Evolutionary conservation across 2,888 invertebrate species (phyloP).

Genomic region (Thymelicus sylvestris): DNA sequence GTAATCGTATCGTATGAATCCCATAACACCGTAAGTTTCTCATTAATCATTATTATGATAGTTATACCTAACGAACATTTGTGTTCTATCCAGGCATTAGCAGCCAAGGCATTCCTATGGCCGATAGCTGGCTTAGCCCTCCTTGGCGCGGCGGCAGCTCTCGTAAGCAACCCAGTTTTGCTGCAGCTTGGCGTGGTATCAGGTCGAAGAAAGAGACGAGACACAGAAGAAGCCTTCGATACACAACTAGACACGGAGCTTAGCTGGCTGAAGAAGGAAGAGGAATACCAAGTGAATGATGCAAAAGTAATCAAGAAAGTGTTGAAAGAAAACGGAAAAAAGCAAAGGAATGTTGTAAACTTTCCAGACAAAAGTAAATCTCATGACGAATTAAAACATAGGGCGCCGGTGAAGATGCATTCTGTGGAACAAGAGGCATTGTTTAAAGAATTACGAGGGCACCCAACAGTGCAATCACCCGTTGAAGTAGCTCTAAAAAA

Average conservation of each 20-base stretch:
- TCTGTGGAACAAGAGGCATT: constrained; percentile 37
- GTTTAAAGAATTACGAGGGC: constrained; percentile 35
- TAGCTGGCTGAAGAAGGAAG: constrained; percentile 20
- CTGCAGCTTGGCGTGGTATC: constrained; percentile 91
- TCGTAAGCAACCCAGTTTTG: constrained; percentile 91
- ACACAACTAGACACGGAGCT: constrained; percentile 39
- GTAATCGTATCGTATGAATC: too few species aligned
- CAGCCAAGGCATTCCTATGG: constrained; percentile 86
- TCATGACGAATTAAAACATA: constrained; percentile 12
- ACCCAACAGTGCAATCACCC: constrained; percentile 44
- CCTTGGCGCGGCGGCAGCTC: constrained; percentile 91
- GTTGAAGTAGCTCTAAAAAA: constrained; percentile 38
- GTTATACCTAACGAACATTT: neutral
- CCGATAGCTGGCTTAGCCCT: constrained; percentile 92
- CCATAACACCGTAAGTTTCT: too few species aligned
- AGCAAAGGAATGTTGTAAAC: neutral
- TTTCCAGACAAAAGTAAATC: neutral
- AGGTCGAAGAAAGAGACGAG: constrained; percentile 84
- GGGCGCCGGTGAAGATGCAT: constrained; percentile 23
- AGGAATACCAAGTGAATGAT: constrained; percentile 9
- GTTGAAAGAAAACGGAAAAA: neutral
- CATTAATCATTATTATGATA: neutral
- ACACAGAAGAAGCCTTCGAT: constrained; percentile 60
- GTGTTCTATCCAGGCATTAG: constrained; percentile 78
- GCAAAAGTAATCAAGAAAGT: neutral